phyloP scores from a whole-genome alignment of 2,797 vertebrate species.

The Cuculus canorus region DNA sequence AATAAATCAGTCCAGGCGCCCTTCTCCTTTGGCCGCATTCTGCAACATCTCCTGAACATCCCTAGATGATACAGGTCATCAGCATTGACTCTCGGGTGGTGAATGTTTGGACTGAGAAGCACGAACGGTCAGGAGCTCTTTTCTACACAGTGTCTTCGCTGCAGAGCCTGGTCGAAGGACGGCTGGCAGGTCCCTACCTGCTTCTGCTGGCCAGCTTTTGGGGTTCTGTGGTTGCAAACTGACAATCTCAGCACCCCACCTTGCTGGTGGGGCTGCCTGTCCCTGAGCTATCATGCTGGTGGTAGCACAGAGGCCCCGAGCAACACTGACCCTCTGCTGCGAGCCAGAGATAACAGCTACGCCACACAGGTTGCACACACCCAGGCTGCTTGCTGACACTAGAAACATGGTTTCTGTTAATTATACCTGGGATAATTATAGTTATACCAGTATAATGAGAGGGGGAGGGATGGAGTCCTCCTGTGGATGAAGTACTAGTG shows the following conservation, averaged over 20 bases:
- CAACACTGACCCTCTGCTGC: background rate
- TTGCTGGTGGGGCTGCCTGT: background rate
- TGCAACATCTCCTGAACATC: background rate
- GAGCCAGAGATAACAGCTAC: background rate
- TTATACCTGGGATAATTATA: conserved; percentile 40
- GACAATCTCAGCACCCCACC: background rate
- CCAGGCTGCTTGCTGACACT: conserved; percentile 13
- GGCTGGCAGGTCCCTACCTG: background rate
- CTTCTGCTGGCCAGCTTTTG: background rate
- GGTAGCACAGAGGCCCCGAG: background rate
- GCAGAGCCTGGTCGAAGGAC: background rate
- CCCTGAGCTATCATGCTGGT: background rate
- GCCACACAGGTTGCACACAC: background rate
- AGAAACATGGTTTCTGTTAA: conserved; percentile 17
- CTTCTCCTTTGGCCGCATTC: background rate
- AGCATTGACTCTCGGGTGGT: fast-evolving
- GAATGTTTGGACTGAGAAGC: background rate
- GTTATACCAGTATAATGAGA: background rate
- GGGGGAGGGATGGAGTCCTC: conserved; percentile 10
- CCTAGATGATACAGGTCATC: fast-evolving
- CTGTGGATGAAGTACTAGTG: background rate
- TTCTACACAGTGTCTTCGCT: fast-evolving
- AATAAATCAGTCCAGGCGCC: background rate
- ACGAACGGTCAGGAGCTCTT: background rate
- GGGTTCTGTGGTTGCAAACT: background rate